These are phyloP conservation scores for Venustaconcha ellipsiformis DNA, from an alignment of 1,140 invertebrate species.

Conservation along the genomic window DNA sequence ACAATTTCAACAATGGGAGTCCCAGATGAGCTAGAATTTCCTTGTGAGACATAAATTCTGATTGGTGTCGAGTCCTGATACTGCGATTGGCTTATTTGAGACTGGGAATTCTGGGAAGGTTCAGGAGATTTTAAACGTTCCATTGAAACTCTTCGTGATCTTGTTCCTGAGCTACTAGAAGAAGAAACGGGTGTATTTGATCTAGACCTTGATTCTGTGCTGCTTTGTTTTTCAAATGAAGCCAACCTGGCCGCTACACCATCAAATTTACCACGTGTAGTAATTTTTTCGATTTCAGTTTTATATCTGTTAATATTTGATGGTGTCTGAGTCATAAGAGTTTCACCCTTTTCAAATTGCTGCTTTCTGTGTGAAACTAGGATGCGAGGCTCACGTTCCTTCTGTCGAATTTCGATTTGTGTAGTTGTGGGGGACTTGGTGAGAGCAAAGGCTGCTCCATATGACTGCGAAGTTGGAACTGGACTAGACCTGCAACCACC, in stretches of 20 bases:
- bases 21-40: constrained; percentile 35
- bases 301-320: constrained; percentile 42
- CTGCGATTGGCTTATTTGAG: constrained; percentile 32
- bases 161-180: constrained; percentile 15
- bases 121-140: constrained; percentile 30
- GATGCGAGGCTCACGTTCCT: constrained; percentile 27
- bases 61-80: constrained; percentile 46
- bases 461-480: constrained; percentile 26
- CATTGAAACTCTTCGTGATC: constrained; percentile 26
- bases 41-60: constrained; percentile 56
- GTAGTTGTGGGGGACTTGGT: constrained; percentile 50
- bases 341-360: constrained; percentile 54
- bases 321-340: constrained; percentile 35
- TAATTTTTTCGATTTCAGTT: constrained; percentile 61
- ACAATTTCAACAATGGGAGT: constrained; percentile 52
- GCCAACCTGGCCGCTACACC: constrained; percentile 52
- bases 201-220: constrained; percentile 3
- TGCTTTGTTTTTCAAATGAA: constrained; percentile 50
- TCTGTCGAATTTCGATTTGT: constrained; percentile 49
- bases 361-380: constrained; percentile 57
- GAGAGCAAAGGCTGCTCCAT: constrained; percentile 57
- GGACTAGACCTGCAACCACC: constrained; percentile 25
- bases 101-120: neutral
- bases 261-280: constrained; percentile 52
- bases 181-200: constrained; percentile 23